phyloP scores from a whole-genome alignment of 2,113 vertebrate genomes.

The Archilochus colubris region DNA sequence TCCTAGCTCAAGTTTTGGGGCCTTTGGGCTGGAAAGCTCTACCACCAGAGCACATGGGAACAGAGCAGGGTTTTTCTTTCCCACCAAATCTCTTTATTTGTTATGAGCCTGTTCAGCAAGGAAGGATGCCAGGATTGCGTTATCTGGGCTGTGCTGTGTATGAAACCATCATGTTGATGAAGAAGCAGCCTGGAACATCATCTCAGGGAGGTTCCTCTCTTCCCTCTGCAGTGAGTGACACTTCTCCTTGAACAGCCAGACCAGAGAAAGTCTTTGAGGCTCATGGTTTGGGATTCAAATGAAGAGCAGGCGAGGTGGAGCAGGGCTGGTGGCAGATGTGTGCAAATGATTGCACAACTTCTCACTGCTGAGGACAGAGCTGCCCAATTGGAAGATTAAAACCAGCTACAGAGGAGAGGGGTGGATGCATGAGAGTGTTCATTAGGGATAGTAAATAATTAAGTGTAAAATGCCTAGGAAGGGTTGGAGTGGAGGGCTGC shows the following conservation, averaged over 20 bases:
- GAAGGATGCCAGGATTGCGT: neutral
- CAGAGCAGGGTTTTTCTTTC: neutral
- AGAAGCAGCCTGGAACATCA: neutral
- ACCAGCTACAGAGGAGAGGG: neutral
- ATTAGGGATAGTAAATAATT: neutral
- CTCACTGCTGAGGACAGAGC: neutral
- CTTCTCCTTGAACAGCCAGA: neutral
- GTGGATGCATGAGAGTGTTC: neutral
- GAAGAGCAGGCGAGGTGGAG: neutral
- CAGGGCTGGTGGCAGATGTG: slow-evolving; percentile 16
- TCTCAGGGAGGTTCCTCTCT: neutral
- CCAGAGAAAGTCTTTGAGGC: neutral
- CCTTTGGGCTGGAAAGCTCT: neutral
- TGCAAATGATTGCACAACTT: neutral
- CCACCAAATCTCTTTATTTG: neutral
- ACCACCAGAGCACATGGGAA: neutral
- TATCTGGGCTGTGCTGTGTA: neutral
- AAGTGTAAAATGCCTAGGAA: neutral
- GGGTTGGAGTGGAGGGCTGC: neutral
- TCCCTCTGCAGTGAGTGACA: neutral
- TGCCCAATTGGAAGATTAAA: neutral
- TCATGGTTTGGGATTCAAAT: neutral
- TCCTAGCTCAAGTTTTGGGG: neutral
- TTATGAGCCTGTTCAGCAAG: neutral
- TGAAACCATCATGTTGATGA: neutral